Evolutionary conservation across 2,888 invertebrate genomes (phyloP), one percentile per base, ranked within the genome.

Genomic region (Rhaphigaster nebulosa): DNA sequence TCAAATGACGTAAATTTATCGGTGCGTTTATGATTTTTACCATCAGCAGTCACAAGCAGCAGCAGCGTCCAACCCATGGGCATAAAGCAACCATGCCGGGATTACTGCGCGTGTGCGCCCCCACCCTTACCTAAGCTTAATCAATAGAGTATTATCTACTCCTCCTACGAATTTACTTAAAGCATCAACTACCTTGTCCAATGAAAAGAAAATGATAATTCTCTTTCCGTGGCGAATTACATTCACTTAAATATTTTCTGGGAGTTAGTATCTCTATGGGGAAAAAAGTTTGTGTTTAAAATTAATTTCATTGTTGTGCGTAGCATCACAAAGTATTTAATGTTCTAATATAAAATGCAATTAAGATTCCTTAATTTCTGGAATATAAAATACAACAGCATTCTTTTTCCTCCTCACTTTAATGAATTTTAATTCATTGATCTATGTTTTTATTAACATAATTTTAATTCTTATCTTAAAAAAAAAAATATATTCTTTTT

Each of bases 71-170:
- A 34, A 34, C 26, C 60, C 70, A 70, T 34, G 70, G 70, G 70
- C 34, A 70, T 70, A 34, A 70, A 70, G 70, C 34, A 70, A 70
- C 70, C 70, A 70, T 70, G 70, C 18, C 70, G 12, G 15, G 34
- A 34, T 20, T 41, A n/a, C 13, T 45, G 45, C 84, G 84, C 84
- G 12, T 45, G 84, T n/a, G 45, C 84, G 12, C 38, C 38, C 84
- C 54, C 56, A 70, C 80, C 23, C 80, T 29, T 70, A 26, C 84
- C 54, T 41, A n/a, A 84, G 80, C 90, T 90, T 90, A 90, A 90
- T 90, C 90, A 90, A 90, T 90, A 90, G 38, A 90, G 87, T 90
- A 90, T 90, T 90, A 90, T 90, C 90, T 90, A 90, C 84, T 90
- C 56, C 90, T 89, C 41, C 76, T 89, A 70, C 45, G 52, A 65